Percentiles rank a stretch among this genome's conserved stretches.
Evolutionary conservation across 2,113 vertebrate genomes (phyloP).

Genomic region (Centropus bengalensis): DNA sequence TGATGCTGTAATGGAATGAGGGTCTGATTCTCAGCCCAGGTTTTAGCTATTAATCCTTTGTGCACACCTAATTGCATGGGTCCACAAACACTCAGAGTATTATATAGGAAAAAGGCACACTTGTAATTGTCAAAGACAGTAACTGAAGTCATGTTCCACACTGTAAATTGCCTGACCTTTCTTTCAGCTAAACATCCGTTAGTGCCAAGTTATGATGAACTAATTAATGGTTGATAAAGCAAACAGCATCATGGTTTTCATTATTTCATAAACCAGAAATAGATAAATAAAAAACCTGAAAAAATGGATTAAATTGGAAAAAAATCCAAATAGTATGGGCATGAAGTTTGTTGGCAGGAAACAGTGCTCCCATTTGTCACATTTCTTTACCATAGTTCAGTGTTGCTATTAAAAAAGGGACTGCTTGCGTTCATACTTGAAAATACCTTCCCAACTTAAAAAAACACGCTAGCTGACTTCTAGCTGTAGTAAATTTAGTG

Average conservation of each 20-base stretch:
- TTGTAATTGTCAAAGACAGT: not conserved
- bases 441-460: not conserved
- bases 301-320: not conserved
- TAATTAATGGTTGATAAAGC: not conserved
- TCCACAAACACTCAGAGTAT: not conserved
- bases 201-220: not conserved
- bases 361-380: not conserved
- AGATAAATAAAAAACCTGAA: not conserved
- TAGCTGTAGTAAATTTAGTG: not conserved
- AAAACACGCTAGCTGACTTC: not conserved
- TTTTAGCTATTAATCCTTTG: not conserved
- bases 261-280: not conserved
- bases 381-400: not conserved
- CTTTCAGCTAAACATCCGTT: not conserved
- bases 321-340: not conserved
- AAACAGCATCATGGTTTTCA: not conserved
- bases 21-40: not conserved
- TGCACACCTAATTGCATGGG: not conserved
- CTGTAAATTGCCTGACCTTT: constrained; percentile 35
- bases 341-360: not conserved
- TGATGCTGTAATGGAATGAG: not conserved
- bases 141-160: not conserved
- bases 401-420: not conserved
- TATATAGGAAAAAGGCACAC: not conserved
- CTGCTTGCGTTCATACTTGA: not conserved